Base-by-base conservation (phyloP, 2,113 vertebrate species). In the Leptobrachium ailaonicum region DNA sequence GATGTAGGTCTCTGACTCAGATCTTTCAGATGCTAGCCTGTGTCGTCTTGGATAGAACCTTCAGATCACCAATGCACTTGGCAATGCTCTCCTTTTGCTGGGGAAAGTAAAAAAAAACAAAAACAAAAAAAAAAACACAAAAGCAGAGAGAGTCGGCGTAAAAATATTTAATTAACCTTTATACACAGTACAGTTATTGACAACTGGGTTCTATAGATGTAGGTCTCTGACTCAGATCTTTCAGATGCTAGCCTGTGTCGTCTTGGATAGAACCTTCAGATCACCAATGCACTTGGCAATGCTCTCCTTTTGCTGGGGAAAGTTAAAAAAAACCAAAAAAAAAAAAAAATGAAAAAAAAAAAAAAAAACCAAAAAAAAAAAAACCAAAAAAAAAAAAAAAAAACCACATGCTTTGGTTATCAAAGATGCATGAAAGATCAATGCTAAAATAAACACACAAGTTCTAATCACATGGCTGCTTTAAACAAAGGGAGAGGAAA, bases 41-140 rank as follows among this genome's bases (percentile, higher is more conserved):
- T 4, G 88, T 89, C 0, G 82, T 83, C 87, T 94, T 96, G 6
- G 97, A 94, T 60, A 99, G 85, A 0, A 85, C 82, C 84, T 97
- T 98, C 83, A 99, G 92, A 86, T 98, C 97, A 73, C 91, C 11
- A 82, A 99, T 96, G 88, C 97, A 99, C 87, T 98, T 98, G 47
- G 95, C 90, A 62, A 99, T 95, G 74, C 95, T 98, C 53, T 96
- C 96, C 75, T 98, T 97, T 82, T 99, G 96, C 98, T 99, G 87
- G 74, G 84, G 91, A 14, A 87, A 70, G 80, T 9, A 88, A 73
- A 56, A 13, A 85, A 66, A 85, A 10, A 0, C 41, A 13, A 32
- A 40, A 47, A 20, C 20, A 50, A 71, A 50, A 50, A 50, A 50
- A 50, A 50, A 5, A 8, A 50, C 47, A 50, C 4, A 5, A 50